These are phyloP conservation scores for Cynodonichthys magdalenae DNA, from an alignment of 2,797 vertebrate genomes.

Conservation along the genomic window DNA sequence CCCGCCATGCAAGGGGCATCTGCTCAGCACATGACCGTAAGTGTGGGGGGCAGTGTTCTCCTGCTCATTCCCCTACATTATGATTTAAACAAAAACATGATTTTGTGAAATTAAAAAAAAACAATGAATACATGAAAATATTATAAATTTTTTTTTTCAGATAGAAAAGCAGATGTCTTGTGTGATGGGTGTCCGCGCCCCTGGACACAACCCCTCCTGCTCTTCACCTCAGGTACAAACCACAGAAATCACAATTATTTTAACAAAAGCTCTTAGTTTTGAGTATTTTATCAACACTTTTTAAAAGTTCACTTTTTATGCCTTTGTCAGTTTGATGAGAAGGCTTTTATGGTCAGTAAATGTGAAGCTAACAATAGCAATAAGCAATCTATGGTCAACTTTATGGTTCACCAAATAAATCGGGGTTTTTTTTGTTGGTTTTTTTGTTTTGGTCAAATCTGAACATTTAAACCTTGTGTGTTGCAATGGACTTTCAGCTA, in stretches of 20 bases:
- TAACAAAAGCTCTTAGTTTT: background rate
- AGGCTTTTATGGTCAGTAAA: too few species aligned
- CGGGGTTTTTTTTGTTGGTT: too few species aligned
- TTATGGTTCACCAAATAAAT: too few species aligned
- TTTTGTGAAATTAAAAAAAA: too few species aligned
- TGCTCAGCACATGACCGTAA: conserved; percentile 84
- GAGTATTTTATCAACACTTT: too few species aligned
- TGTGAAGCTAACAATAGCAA: too few species aligned
- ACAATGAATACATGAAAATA: background rate
- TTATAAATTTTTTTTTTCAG: conserved; percentile 72
- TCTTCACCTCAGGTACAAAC: conserved; percentile 90
- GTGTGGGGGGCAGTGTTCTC: conserved; percentile 33
- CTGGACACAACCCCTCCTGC: conserved; percentile 89
- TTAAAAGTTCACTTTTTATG: too few species aligned
- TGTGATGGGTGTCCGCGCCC: conserved; percentile 93
- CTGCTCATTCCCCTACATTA: background rate
- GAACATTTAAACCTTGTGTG: too few species aligned
- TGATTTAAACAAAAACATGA: conserved; percentile 31
- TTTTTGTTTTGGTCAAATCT: too few species aligned
- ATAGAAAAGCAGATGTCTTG: conserved; percentile 95
- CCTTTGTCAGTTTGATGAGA: too few species aligned
- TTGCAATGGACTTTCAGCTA: too few species aligned
- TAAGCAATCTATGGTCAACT: too few species aligned
- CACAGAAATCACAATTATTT: conserved; percentile 66
- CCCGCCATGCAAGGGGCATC: conserved; percentile 80